Base-by-base conservation (phyloP, 2,113 vertebrate species). In the Edolisoma coerulescens region DNA sequence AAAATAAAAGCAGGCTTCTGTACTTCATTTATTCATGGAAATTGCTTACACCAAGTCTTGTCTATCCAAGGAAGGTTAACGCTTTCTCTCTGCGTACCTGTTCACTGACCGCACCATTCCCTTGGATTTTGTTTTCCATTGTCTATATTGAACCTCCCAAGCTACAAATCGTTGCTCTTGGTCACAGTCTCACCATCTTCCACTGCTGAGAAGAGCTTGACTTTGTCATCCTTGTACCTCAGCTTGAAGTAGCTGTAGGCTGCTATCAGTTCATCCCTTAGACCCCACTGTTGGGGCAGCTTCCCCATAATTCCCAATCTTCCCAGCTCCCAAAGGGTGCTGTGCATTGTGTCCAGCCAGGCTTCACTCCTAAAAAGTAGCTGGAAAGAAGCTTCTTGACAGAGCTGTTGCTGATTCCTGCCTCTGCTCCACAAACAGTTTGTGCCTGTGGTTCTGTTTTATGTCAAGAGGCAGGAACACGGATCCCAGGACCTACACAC, bases 401-500 rank as follows among this genome's bases (percentile, higher is more conserved):
- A 84, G 45, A 74, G 45, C 42, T 89, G 24, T 32, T 50, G 59
- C 41, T 3, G 7, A 28, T 42, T 87, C 6, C 7, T 65, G 59
- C 32, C 64, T 57, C 83, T 70, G 74, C 67, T 71, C 35, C 44
- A 79, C 56, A n/a, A 33, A 33, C 24, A 21, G 14, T 39, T 45
- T 68, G 65, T 78, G 60, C 39, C 52, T 20, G 47, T 0, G 0
- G 42, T 50, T 75, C 60, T 49, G 47, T 14, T 47, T 82, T 13
- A 28, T 7, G 13, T 17, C n/a, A 77, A 81, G 23, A 87, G 56
- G 28, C 39, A 75, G n/a, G 37, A 75, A 54, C 32, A 22, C 0
- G 1, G 22, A 63, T 61, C 27, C 67, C 57, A 60, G 71, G 24
- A 65, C 8, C 6, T 37, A 45, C 12, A 14, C 0, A 2, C 5